These are phyloP conservation scores for Plectus sambesii DNA, from an alignment of 1,140 invertebrate species.

Conservation along the genomic window DNA sequence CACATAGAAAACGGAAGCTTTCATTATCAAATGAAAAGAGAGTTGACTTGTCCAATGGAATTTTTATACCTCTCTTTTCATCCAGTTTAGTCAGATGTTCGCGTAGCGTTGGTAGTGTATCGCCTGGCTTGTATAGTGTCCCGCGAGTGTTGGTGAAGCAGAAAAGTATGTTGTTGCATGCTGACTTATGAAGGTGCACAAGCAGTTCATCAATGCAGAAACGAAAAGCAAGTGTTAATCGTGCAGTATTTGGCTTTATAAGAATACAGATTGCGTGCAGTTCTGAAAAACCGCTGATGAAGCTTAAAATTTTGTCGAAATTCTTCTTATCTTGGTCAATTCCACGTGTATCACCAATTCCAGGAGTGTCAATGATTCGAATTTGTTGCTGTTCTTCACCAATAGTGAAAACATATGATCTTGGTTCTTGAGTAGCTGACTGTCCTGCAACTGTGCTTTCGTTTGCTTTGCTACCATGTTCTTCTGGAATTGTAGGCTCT, in stretches of 20 bases:
- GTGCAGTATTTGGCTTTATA: constrained; percentile 21
- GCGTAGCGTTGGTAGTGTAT: constrained; percentile 11
- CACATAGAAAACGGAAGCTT: constrained; percentile 22
- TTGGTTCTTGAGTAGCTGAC: neutral
- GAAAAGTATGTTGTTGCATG: constrained; percentile 35
- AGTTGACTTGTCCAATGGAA: constrained; percentile 11
- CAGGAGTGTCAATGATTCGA: constrained; percentile 39
- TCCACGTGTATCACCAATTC: constrained; percentile 38
- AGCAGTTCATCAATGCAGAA: constrained; percentile 28
- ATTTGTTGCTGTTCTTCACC: constrained; percentile 15
- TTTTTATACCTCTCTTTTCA: constrained; percentile 7
- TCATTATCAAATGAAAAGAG: constrained; percentile 27
- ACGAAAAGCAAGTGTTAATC: constrained; percentile 17
- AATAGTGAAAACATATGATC: neutral
- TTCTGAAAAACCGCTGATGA: constrained; percentile 18
- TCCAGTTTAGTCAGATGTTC: constrained; percentile 8
- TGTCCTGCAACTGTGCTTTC: constrained; percentile 1
- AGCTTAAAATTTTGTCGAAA: constrained; percentile 30
- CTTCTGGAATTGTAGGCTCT: neutral
- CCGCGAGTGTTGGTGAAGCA: constrained; percentile 19
- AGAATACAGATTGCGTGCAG: constrained; percentile 32
- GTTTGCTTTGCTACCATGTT: neutral
- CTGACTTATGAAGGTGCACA: constrained; percentile 31
- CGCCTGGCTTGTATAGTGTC: constrained; percentile 17
- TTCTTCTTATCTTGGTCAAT: constrained; percentile 33